phyloP scores from a whole-genome alignment of 2,113 vertebrate species.

The Ptychochromis oligacanthus region DNA sequence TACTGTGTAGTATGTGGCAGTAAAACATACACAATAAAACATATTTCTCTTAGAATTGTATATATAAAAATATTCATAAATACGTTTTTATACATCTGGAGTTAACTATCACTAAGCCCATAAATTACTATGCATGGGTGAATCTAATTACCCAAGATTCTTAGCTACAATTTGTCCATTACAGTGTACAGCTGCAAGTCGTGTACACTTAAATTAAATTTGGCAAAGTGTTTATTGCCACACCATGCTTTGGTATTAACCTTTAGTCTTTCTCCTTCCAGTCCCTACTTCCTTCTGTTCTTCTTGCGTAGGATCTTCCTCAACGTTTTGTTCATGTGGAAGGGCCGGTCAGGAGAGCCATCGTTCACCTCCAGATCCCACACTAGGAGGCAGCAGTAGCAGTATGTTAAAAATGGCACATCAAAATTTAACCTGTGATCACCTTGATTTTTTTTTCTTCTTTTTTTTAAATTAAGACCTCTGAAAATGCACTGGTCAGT shows the following conservation, averaged over 20 bases:
- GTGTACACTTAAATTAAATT: constrained; percentile 8
- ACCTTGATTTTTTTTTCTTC: too few species aligned
- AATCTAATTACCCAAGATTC: background rate
- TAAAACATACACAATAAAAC: background rate
- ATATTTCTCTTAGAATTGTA: background rate
- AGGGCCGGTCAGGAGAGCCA: constrained; percentile 75
- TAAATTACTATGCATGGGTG: background rate
- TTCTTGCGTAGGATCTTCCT: constrained; percentile 71
- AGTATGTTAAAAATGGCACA: constrained; percentile 21
- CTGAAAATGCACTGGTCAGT: constrained; percentile 31
- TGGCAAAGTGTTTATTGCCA: constrained; percentile 3
- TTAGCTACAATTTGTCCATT: background rate
- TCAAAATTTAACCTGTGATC: background rate
- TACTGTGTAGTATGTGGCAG: background rate
- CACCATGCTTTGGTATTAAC: constrained; percentile 8
- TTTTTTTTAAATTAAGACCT: background rate
- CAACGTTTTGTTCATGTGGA: constrained; percentile 68
- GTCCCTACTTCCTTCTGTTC: constrained; percentile 25
- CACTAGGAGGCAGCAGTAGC: constrained; percentile 79
- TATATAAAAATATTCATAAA: constrained; percentile 7
- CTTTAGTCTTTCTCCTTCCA: constrained; percentile 1
- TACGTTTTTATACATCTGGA: background rate
- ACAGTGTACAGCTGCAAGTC: background rate
- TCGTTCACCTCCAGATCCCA: constrained; percentile 82
- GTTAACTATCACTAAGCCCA: background rate